phyloP scores from a whole-genome alignment of 2,113 vertebrate genomes.

The Candoia aspera region DNA sequence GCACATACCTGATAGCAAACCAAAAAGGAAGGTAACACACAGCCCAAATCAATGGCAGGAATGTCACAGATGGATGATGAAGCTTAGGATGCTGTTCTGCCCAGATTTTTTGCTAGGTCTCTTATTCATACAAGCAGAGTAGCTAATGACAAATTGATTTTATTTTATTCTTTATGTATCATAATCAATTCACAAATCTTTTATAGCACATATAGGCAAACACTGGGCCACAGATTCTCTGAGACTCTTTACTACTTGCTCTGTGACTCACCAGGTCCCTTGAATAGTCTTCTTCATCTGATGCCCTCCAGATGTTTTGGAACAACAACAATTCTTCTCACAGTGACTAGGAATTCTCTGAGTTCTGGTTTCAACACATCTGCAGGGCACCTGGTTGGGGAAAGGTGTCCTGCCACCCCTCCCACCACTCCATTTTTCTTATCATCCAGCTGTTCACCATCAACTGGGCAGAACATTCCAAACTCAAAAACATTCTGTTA shows the following conservation, averaged over 20 bases:
- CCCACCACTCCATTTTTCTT: not conserved
- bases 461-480: not conserved
- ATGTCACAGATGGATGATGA: not conserved
- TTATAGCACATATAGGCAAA: not conserved
- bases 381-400: not conserved
- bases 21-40: not conserved
- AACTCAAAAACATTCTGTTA: not conserved
- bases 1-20: accelerated
- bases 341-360: not conserved
- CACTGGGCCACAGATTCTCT: not conserved
- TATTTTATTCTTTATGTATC: not conserved
- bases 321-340: not conserved
- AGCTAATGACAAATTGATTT: not conserved
- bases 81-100: not conserved
- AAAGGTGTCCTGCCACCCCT: not conserved
- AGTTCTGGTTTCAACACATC: not conserved
- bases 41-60: not conserved
- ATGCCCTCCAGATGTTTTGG: not conserved
- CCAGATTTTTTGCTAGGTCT: not conserved
- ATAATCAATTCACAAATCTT: not conserved
- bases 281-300: not conserved
- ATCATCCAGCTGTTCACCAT: not conserved
- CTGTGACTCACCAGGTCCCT: not conserved
- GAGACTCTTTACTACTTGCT: not conserved
- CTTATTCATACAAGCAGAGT: not conserved